Conservation (phyloP, 1,140 invertebrate species). For the Lepidurus couesii region DNA sequence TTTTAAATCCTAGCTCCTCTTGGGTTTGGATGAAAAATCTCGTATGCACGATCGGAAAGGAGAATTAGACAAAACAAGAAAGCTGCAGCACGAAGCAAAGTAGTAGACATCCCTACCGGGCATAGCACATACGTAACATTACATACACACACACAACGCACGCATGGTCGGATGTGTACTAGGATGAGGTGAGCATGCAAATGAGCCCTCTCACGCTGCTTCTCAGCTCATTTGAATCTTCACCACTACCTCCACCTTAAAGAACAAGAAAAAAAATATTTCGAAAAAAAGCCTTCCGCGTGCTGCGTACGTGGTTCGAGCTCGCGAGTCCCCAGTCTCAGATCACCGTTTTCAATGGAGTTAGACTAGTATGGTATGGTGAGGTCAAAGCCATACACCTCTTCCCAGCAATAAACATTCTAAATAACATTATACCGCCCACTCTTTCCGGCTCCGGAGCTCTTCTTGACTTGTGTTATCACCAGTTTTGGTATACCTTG, state of each 20-base stretch:
- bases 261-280: not conserved
- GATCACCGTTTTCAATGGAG: constrained; percentile 1
- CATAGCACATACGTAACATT: constrained; percentile 1
- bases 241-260: not conserved
- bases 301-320: not conserved
- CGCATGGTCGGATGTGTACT: not conserved
- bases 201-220: constrained; percentile 3
- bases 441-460: not conserved
- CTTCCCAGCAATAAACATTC: not conserved
- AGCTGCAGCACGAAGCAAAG: not conserved
- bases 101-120: constrained; percentile 17
- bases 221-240: constrained; percentile 22
- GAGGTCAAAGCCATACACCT: constrained; percentile 12
- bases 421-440: constrained; percentile 8
- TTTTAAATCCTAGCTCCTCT: too few species aligned
- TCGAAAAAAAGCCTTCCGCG: not conserved
- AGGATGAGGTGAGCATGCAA: constrained; percentile 13
- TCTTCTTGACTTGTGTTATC: constrained; percentile 2
- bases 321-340: not conserved
- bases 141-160: not conserved
- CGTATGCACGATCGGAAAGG: constrained; percentile 5
- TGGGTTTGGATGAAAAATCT: not conserved
- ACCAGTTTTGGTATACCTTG: not conserved
- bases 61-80: constrained; percentile 7
- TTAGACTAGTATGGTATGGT: not conserved